Evolutionary conservation across 2,888 invertebrate species (phyloP), one percentile per base, ranked within the genome.

Genomic region (Piscicola geometra): DNA sequence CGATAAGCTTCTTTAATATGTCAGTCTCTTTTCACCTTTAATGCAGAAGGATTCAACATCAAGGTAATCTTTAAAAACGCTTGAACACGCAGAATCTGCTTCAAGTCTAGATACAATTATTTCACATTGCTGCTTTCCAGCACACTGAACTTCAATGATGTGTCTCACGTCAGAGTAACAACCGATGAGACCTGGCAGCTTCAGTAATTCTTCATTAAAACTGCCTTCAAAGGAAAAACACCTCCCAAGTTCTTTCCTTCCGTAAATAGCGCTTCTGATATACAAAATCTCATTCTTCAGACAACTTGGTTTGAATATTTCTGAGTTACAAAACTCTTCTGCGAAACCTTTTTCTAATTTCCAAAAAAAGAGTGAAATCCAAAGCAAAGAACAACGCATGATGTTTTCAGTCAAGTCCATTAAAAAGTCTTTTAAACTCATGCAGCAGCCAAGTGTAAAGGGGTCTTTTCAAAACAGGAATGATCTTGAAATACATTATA

Each of bases 71-170:
- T 32, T 67, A 12, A 67, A 67, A 30, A 15, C 67, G 3, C 30
- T 67, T 5, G 15, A n/a, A 21, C 67, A 67, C 5, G 2, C 21
- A 12, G 67, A n/a, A n/a, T 32, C 67, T 67, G 21, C 67, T n/a
- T 67, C 33, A 5, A 67, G 12, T 67, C 21, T 67, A 30, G 67
- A 3, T 32, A 67, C 67, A 28, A n/a, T 3, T 9, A 67, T n/a
- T 33, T 67, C 67, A 32, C 67, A 67, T 9, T n/a, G 28, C 30
- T 67, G 67, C 30, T 67, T 9, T 67, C 67, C 67, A 35, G 33
- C 67, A 35, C 67, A 67, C 5, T 67, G 32, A 18, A 32, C 9
- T 33, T 28, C 35, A 35, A 67, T 67, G 28, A 67, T 67, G 67
- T 67, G 15, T 30, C 67, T 32, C 15, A 67, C 5, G 30, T 67